A percentile compares a stretch with the other conserved stretches of the same genome.
Conservation (phyloP, 2,797 vertebrate genomes). For the Anguilla obscura region DNA sequence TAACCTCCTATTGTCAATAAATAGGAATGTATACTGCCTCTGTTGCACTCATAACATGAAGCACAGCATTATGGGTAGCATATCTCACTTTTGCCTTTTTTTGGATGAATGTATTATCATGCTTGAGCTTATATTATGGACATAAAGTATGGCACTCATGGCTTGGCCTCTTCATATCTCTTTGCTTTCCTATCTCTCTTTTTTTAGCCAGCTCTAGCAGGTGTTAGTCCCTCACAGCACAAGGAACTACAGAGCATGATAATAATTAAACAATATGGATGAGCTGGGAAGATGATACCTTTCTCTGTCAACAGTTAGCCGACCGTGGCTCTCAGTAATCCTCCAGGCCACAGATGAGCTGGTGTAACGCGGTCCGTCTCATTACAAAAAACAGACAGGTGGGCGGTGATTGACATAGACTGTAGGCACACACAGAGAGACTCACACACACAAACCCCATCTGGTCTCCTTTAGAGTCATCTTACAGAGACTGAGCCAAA, state of each 20-base stretch:
- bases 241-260: neutral
- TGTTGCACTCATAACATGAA: neutral
- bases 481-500: neutral
- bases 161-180: neutral
- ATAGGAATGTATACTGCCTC: neutral
- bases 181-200: neutral
- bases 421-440: neutral
- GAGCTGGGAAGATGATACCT: neutral
- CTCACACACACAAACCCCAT: neutral
- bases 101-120: neutral
- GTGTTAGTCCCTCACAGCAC: neutral
- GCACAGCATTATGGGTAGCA: neutral
- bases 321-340: neutral
- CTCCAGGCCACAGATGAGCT: neutral
- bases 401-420: neutral
- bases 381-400: neutral
- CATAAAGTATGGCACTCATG: neutral
- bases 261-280: neutral
- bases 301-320: slow-evolving; percentile 5
- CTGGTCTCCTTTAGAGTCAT: neutral
- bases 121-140: neutral
- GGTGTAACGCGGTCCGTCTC: neutral
- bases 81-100: neutral
- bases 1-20: neutral
- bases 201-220: neutral